These are phyloP conservation scores for Chlorodrepanis virens DNA, from an alignment of 2,113 vertebrate species.

Conservation along the genomic window DNA sequence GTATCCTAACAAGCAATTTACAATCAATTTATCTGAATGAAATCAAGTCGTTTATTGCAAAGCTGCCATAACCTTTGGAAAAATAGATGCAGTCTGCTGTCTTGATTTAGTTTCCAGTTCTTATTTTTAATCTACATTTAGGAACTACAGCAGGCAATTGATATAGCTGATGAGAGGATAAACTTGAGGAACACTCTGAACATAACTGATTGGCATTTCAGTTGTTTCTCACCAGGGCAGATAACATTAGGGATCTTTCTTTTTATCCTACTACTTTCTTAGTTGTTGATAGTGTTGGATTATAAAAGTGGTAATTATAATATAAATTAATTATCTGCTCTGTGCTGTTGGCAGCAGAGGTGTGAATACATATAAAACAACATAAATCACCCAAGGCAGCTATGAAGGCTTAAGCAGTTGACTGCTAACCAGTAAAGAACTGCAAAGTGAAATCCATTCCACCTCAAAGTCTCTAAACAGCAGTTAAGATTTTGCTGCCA, in stretches of 20 bases:
- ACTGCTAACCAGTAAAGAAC: background rate
- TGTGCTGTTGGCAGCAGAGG: background rate
- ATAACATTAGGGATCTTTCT: background rate
- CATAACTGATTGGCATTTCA: background rate
- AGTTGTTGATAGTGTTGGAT: background rate
- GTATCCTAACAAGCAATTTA: background rate
- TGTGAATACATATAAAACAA: background rate
- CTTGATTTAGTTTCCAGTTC: conserved; percentile 11
- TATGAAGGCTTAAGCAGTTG: background rate
- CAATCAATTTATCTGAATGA: conserved; percentile 31
- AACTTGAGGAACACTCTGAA: background rate
- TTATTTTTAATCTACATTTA: conserved; percentile 24
- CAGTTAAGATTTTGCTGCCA: background rate
- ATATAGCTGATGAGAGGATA: background rate
- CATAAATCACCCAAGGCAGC: background rate
- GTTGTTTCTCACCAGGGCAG: background rate
- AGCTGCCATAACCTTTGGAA: background rate
- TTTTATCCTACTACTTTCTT: background rate
- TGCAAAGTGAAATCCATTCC: background rate
- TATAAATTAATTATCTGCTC: background rate
- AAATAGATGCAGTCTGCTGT: conserved; percentile 8
- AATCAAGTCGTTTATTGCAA: conserved; percentile 41
- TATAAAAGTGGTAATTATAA: background rate
- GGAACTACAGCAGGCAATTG: background rate
- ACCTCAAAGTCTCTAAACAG: background rate